These are phyloP conservation scores for Tigriopus japonicus DNA, from an alignment of 1,140 invertebrate species.

Conservation along the genomic window DNA sequence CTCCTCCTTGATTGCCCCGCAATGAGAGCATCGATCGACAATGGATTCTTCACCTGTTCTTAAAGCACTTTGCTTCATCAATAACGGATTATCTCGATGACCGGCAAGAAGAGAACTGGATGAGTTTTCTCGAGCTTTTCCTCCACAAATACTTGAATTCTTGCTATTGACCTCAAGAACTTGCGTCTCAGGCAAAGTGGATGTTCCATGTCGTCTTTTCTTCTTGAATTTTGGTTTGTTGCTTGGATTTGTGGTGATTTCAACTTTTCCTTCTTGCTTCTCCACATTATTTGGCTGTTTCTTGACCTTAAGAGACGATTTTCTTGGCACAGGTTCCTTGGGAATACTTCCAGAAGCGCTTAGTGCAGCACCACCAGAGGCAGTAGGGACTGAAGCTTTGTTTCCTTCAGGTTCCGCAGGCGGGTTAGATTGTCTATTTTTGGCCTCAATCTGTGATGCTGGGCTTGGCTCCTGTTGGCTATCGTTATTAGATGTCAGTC, in stretches of 20 bases:
- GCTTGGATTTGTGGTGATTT: neutral
- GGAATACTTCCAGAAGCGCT: too few relatives aligned
- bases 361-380: neutral
- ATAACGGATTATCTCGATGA: conserved; percentile 14
- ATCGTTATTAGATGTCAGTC: neutral
- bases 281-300: too few relatives aligned
- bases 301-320: too few relatives aligned
- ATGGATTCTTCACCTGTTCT: conserved; percentile 50
- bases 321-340: too few relatives aligned
- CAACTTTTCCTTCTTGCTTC: too few relatives aligned
- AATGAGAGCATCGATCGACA: conserved; percentile 50
- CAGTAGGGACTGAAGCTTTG: neutral
- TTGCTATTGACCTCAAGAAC: neutral
- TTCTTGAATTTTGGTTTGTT: neutral
- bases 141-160: conserved; percentile 1
- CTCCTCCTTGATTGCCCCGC: conserved; percentile 56
- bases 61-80: conserved; percentile 34
- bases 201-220: neutral
- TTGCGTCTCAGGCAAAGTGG: neutral
- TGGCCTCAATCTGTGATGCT: too few relatives aligned
- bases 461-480: too few relatives aligned
- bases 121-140: neutral
- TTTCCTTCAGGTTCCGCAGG: too few relatives aligned
- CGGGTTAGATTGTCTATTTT: too few relatives aligned
- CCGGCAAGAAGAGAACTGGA: neutral